A percentile compares a stretch with the other conserved stretches of the same genome.
phyloP scores from a whole-genome alignment of 30 jellyfish, hydroid and myxozoan genomes.

The Rhopilema esculentum region DNA sequence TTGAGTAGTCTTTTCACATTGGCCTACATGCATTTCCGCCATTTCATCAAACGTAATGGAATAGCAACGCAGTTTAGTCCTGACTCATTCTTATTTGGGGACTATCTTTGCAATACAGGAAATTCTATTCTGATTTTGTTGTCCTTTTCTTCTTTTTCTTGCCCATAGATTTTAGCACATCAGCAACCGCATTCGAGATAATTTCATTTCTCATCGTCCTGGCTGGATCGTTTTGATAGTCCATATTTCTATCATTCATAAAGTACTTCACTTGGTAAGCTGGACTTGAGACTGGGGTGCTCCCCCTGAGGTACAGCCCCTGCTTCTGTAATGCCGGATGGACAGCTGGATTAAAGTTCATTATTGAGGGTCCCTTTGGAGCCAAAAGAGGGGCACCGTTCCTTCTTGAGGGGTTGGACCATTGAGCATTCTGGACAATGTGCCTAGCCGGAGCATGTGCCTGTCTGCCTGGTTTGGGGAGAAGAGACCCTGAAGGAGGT shows the following conservation, averaged over 20 bases:
- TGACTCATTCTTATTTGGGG: too few species aligned
- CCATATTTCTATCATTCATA: conserved; percentile 24
- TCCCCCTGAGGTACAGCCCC: conserved; percentile 33
- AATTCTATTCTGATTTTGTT: not conserved
- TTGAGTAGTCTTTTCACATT: too few species aligned
- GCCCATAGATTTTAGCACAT: conserved; percentile 58
- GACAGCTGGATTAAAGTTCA: conserved; percentile 62
- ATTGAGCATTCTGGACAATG: not conserved
- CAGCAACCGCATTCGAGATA: conserved; percentile 75
- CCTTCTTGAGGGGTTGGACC: not conserved
- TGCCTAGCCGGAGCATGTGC: conserved; percentile 56
- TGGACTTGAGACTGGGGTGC: conserved; percentile 73
- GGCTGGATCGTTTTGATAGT: conserved; percentile 50
- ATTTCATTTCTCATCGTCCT: conserved; percentile 70
- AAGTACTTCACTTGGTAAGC: conserved; percentile 69
- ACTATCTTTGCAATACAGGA: not conserved
- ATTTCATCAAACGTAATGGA: too few species aligned
- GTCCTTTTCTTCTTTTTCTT: conserved; percentile 54
- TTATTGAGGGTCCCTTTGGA: conserved; percentile 78
- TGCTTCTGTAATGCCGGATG: not conserved
- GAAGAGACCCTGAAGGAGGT: conserved; percentile 46
- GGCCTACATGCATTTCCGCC: too few species aligned
- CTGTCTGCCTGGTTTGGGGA: not conserved
- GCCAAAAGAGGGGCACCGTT: not conserved
- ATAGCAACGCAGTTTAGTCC: too few species aligned